Evolutionary conservation across 2,797 vertebrate species (phyloP), one percentile per base, ranked within the genome.

Genomic region (Cynopterus sphinx): DNA sequence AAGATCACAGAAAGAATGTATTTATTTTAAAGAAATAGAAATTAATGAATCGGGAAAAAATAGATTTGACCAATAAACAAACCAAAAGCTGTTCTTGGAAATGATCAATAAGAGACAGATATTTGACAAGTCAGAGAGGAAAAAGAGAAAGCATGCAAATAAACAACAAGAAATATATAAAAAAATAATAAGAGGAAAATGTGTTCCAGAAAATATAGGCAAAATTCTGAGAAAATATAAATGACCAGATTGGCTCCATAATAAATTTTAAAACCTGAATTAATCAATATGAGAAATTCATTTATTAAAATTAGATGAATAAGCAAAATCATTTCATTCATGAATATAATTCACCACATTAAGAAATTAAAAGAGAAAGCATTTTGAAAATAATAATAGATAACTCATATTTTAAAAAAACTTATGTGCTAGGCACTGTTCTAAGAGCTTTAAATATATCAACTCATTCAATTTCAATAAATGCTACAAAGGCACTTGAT

Each of bases 181-280:
- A 90, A 90, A 93, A 81, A 31, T 16, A 65, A 24, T 33, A 46
- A 51, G 59, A 87, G 24, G 53, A 86, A 74, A 84, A 59, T 16
- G 3, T 41, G 21, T 55, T 87, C 49, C 65, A 68, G 71, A 90
- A 95, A 94, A 92, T 31, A 65, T 57, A 28, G 46, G 3, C n/a
- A 33, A 88, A 86, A 95, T 67, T 94, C 31, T 81, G 36, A 75
- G 49, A 90, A 95, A 90, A 84, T 39, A 33, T 28, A 70, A 71
- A 84, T 75, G 28, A 81, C 33, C 31, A 36, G 12, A 24, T 75
- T 74, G 12, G 26, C 11, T 65, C 49, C 83, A 79, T 77, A 90
- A 77, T 67, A 79, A 68, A 67, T 53, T 36, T 75, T 84, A 90
- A 93, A 85, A 85, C 22, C 13, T 6, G 2, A 61, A 53, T 77